Percentiles rank a stretch among this genome's conserved stretches.
These are phyloP conservation scores for Tricholauxania praeusta DNA, from an alignment of 2,888 invertebrate genomes.

Conservation along the genomic window DNA sequence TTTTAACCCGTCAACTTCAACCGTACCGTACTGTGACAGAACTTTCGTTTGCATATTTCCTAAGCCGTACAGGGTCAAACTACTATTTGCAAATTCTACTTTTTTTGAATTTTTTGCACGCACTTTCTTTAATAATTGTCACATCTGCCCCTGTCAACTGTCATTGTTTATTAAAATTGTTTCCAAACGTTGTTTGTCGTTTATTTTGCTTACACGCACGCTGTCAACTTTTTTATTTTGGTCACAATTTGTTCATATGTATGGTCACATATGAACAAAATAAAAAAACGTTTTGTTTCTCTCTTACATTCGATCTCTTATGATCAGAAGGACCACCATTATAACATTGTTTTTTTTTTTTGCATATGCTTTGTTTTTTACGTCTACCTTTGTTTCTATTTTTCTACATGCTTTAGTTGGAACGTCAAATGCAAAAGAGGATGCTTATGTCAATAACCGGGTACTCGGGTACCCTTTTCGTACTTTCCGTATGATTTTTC, in stretches of 20 bases:
- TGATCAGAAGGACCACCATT: too few relatives aligned
- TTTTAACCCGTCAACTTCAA: slow-evolving; percentile 27
- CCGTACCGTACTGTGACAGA: neutral
- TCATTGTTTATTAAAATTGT: slow-evolving; percentile 13
- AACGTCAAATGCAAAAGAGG: too few relatives aligned
- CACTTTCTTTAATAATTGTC: slow-evolving; percentile 29
- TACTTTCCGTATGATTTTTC: too few relatives aligned
- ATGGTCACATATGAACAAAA: too few relatives aligned
- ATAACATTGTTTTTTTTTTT: neutral
- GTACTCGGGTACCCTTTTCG: too few relatives aligned
- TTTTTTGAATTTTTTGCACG: slow-evolving; percentile 29
- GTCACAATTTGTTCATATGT: too few relatives aligned
- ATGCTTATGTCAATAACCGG: too few relatives aligned
- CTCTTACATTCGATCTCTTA: neutral
- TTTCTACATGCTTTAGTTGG: too few relatives aligned
- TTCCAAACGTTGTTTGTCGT: neutral
- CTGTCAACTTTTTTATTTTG: too few relatives aligned
- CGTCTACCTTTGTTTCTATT: neutral
- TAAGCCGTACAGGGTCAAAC: slow-evolving; percentile 26
- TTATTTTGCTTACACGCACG: too few relatives aligned
- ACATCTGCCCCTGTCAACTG: slow-evolving; percentile 32
- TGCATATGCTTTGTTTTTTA: neutral
- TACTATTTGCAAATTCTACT: slow-evolving; percentile 14
- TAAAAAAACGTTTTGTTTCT: neutral
- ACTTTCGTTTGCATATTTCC: slow-evolving; percentile 29